phyloP scores from a whole-genome alignment of 2,797 vertebrate genomes.

The Hippoglossus hippoglossus region DNA sequence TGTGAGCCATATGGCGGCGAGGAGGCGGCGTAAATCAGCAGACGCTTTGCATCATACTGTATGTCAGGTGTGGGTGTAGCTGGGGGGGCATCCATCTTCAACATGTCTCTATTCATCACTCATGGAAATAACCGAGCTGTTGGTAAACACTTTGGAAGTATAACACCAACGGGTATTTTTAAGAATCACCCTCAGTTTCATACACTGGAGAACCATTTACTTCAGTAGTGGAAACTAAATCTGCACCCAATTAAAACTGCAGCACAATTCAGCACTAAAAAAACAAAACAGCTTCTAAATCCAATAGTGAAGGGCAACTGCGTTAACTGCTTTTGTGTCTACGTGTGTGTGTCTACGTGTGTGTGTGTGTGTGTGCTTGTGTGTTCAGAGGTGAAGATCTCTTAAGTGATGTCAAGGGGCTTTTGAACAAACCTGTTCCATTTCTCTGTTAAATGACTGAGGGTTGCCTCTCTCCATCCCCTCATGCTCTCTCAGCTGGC shows the following conservation, averaged over 20 bases:
- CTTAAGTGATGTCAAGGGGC: slow-evolving; percentile 52
- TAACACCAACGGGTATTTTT: slow-evolving; percentile 35
- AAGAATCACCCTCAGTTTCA: slow-evolving; percentile 12
- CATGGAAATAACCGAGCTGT: slow-evolving; percentile 58
- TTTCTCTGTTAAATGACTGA: slow-evolving; percentile 62
- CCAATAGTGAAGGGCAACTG: slow-evolving; percentile 18
- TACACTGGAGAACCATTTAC: slow-evolving; percentile 25
- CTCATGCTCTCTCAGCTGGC: slow-evolving; percentile 32
- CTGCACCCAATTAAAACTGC: slow-evolving; percentile 22
- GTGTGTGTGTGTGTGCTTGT: neutral
- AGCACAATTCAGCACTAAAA: slow-evolving; percentile 5
- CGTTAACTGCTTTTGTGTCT: neutral
- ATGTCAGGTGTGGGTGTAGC: slow-evolving; percentile 59
- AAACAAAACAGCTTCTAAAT: neutral
- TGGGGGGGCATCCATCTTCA: slow-evolving; percentile 53
- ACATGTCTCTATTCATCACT: slow-evolving; percentile 70
- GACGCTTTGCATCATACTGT: slow-evolving; percentile 69
- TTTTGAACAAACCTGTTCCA: slow-evolving; percentile 55
- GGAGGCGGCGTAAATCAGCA: slow-evolving; percentile 73
- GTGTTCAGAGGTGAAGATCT: slow-evolving; percentile 51
- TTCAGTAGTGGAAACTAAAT: slow-evolving; percentile 30
- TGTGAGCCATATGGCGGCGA: slow-evolving; percentile 48
- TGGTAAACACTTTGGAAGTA: slow-evolving; percentile 55
- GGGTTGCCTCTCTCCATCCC: slow-evolving; percentile 45
- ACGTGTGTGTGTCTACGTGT: neutral